phyloP scores from a whole-genome alignment of 1,140 invertebrate species.

The Eupeodes corollae region DNA sequence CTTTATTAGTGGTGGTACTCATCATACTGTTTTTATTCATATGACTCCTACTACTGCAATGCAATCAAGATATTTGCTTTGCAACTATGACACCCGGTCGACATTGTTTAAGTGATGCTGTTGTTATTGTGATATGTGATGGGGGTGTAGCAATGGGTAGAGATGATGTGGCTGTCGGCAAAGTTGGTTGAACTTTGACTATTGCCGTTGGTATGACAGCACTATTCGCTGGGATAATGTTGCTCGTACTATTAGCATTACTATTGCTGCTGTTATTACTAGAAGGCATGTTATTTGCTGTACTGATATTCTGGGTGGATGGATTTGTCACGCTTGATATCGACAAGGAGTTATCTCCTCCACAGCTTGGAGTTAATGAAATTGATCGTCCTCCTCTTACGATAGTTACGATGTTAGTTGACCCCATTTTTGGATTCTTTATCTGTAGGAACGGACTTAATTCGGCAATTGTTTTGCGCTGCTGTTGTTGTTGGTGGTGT shows the following conservation, averaged over 20 bases:
- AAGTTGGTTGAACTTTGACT: constrained; percentile 27
- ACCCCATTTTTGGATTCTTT: constrained; percentile 23
- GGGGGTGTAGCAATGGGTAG: constrained; percentile 17
- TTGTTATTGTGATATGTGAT: constrained; percentile 29
- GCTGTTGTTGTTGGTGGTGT: constrained; percentile 21
- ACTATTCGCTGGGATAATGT: neutral
- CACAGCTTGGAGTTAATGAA: neutral
- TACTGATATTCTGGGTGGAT: neutral
- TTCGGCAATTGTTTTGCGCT: constrained; percentile 46
- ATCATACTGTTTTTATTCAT: neutral
- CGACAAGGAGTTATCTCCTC: neutral
- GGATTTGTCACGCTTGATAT: neutral
- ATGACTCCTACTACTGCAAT: constrained; percentile 2
- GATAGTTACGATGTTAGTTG: constrained; percentile 21
- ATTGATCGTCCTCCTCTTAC: constrained; percentile 9
- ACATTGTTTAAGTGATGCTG: constrained; percentile 49
- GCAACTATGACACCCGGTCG: constrained; percentile 78
- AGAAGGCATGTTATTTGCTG: neutral
- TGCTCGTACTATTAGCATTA: neutral
- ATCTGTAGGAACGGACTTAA: constrained; percentile 55
- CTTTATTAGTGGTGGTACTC: neutral
- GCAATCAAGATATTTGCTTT: constrained; percentile 47
- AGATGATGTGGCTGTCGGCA: constrained; percentile 3
- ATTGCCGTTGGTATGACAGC: constrained; percentile 28
- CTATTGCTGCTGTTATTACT: neutral